Percentiles rank a stretch among this genome's conserved stretches.
Conservation (phyloP, 1,140 invertebrate genomes). For the Telenomus remus region DNA sequence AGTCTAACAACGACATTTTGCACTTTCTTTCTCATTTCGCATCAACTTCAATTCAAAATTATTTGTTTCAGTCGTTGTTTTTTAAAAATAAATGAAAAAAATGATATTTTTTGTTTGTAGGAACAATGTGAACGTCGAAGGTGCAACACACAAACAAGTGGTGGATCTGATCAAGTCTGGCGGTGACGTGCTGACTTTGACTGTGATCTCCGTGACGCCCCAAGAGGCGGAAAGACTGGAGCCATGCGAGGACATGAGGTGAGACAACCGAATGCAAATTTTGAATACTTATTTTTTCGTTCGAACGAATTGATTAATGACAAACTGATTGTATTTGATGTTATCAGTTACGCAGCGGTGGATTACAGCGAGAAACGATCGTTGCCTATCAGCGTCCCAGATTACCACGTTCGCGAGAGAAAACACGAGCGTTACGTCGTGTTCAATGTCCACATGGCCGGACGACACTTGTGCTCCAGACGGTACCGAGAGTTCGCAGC, state of each 20-base stretch:
- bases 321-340: conserved; percentile 34
- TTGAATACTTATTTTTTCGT: no score
- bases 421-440: conserved; percentile 95
- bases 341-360: conserved; percentile 87
- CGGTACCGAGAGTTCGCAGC: conserved; percentile 96
- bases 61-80: no score
- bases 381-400: conserved; percentile 97
- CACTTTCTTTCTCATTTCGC: no score
- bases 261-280: not conserved
- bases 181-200: conserved; percentile 95
- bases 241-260: conserved; percentile 73
- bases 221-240: conserved; percentile 80
- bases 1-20: not conserved
- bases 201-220: conserved; percentile 95
- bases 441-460: conserved; percentile 99
- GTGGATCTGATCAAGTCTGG: conserved; percentile 99
- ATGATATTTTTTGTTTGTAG: no score
- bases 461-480: conserved; percentile 95
- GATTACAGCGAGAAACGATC: conserved; percentile 99
- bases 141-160: conserved; percentile 98
- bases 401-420: conserved; percentile 88
- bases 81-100: no score
- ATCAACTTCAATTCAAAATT: no score
- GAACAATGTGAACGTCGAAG: conserved; percentile 98
- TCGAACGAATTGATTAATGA: no score